Evolutionary conservation across 2,888 invertebrate genomes (phyloP).

Genomic region (Watsonalla cultraria): DNA sequence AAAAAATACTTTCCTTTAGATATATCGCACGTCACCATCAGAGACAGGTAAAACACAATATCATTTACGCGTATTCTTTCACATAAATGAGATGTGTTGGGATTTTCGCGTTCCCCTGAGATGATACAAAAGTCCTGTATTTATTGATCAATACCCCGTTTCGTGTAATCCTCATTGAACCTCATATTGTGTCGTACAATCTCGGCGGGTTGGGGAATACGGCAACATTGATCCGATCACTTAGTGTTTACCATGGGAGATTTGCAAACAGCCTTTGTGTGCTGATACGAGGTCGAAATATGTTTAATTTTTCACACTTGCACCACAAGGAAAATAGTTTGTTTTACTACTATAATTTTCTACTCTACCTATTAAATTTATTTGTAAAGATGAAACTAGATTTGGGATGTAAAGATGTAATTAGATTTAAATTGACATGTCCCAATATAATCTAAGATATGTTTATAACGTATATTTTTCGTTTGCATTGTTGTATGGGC

Average conservation of each 20-base stretch:
- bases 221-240: slow-evolving; percentile 47
- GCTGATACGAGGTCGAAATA: slow-evolving; percentile 33
- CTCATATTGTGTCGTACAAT: slow-evolving; percentile 11
- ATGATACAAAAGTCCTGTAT: not conserved
- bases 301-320: slow-evolving; percentile 24
- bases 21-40: too few relatives aligned
- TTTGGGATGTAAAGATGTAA: too few relatives aligned
- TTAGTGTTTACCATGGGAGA: slow-evolving; percentile 50
- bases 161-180: slow-evolving; percentile 2
- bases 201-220: slow-evolving; percentile 21
- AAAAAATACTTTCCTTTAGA: too few relatives aligned
- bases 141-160: slow-evolving; percentile 8
- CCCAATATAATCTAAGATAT: too few relatives aligned
- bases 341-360: slow-evolving; percentile 7
- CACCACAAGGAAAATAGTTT: slow-evolving; percentile 26
- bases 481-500: too few relatives aligned
- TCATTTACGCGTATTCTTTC: not conserved
- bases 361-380: too few relatives aligned
- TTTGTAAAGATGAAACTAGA: too few relatives aligned
- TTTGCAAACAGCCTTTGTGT: slow-evolving; percentile 56
- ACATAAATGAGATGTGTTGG: not conserved
- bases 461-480: too few relatives aligned
- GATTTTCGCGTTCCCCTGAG: not conserved
- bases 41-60: not conserved
- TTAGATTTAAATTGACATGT: too few relatives aligned